Evolutionary conservation across 1,140 invertebrate species (phyloP).

Genomic region (Drosophila nebulosa): DNA sequence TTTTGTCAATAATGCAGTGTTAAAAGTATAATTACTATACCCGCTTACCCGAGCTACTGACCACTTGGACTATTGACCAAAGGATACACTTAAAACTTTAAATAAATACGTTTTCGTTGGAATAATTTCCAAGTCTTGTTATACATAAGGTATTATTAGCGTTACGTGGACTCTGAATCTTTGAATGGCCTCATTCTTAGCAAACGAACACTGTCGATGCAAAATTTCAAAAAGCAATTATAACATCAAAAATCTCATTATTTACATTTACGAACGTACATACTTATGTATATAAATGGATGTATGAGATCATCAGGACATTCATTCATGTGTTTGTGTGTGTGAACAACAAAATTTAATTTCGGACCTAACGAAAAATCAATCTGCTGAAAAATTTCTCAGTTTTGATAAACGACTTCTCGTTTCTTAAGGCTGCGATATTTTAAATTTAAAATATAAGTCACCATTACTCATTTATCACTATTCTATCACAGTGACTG

Average conservation of each 20-base stretch:
- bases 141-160: conserved; percentile 10
- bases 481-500: neutral
- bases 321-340: neutral
- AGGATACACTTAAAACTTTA: neutral
- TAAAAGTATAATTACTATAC: neutral
- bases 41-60: neutral
- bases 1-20: neutral
- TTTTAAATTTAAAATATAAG: neutral
- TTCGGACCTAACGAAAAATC: neutral
- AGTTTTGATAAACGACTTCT: neutral
- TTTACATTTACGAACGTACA: no score
- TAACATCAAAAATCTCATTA: neutral
- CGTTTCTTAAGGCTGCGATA: neutral
- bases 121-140: conserved; percentile 1
- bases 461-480: neutral
- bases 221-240: neutral
- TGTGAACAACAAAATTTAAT: neutral
- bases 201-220: neutral
- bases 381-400: neutral
- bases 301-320: neutral
- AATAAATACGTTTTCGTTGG: neutral
- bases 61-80: no score
- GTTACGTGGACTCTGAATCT: conserved; percentile 14
- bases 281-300: neutral
- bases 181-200: neutral